phyloP scores from a whole-genome alignment of 2,888 invertebrate genomes.

The Choristoneura rosaceana region DNA sequence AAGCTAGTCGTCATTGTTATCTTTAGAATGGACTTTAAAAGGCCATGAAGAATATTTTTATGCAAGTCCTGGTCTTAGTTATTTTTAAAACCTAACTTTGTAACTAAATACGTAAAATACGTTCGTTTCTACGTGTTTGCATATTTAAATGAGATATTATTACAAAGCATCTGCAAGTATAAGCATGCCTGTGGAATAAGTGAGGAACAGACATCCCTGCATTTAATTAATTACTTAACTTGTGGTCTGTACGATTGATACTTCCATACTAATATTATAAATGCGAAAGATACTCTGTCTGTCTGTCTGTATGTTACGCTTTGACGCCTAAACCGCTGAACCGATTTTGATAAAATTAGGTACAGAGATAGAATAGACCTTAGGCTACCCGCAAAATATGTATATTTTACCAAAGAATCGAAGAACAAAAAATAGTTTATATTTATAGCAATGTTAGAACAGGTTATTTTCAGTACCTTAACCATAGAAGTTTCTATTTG shows the following conservation, averaged over 20 bases:
- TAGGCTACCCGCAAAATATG: no score
- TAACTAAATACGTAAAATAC: slow-evolving; percentile 47
- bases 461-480: no score
- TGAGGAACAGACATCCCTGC: slow-evolving; percentile 29
- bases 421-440: no score
- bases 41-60: neutral
- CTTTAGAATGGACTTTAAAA: neutral
- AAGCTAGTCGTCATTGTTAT: neutral
- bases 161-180: slow-evolving; percentile 42
- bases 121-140: slow-evolving; percentile 43
- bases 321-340: no score
- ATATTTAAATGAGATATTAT: slow-evolving; percentile 46
- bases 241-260: neutral
- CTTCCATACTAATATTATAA: no score
- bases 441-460: no score
- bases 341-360: no score
- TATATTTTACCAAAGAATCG: no score
- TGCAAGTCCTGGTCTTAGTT: neutral
- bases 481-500: no score
- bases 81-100: slow-evolving; percentile 45
- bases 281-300: no score
- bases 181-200: slow-evolving; percentile 32
- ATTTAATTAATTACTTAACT: slow-evolving; percentile 30
- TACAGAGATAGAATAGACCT: no score
- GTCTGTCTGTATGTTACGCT: no score